phyloP scores from a whole-genome alignment of 1,140 invertebrate species.

The Lepidurus apus region DNA sequence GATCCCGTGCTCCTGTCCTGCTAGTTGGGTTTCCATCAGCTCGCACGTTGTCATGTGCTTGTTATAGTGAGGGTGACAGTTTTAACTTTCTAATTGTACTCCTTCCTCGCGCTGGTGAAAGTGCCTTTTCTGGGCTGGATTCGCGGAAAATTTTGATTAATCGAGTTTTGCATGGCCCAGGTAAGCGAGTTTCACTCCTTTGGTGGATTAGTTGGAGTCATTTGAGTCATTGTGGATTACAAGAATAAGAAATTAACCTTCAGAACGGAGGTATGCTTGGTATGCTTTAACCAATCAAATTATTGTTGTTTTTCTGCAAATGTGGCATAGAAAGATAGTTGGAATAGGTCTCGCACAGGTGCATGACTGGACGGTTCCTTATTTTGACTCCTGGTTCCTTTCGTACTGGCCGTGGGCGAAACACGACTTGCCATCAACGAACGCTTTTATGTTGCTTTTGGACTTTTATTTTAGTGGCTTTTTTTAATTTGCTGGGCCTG shows the following conservation, averaged over 20 bases:
- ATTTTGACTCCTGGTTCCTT: not conserved
- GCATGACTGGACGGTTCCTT: not conserved
- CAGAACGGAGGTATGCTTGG: not conserved
- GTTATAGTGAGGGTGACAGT: too few species aligned
- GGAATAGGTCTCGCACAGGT: not conserved
- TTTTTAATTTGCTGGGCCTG: not conserved
- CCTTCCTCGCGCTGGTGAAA: not conserved
- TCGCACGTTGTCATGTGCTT: too few species aligned
- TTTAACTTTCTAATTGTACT: too few species aligned
- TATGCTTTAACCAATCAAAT: not conserved
- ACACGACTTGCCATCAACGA: slow-evolving; percentile 1
- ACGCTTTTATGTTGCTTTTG: not conserved
- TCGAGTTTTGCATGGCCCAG: not conserved
- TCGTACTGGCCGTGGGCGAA: not conserved
- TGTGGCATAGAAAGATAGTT: not conserved
- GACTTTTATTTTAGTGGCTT: not conserved
- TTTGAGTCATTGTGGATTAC: not conserved
- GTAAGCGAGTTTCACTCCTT: not conserved
- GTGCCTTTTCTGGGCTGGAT: too few species aligned
- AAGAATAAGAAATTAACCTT: not conserved
- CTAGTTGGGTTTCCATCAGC: not conserved
- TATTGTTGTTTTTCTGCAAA: not conserved
- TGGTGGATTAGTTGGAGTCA: not conserved
- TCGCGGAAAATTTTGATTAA: not conserved
- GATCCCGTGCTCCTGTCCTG: not conserved